Percentiles rank a stretch among this genome's conserved stretches.
These are phyloP conservation scores for Lophura swinhoii DNA, from an alignment of 2,797 vertebrate genomes.

Conservation along the genomic window DNA sequence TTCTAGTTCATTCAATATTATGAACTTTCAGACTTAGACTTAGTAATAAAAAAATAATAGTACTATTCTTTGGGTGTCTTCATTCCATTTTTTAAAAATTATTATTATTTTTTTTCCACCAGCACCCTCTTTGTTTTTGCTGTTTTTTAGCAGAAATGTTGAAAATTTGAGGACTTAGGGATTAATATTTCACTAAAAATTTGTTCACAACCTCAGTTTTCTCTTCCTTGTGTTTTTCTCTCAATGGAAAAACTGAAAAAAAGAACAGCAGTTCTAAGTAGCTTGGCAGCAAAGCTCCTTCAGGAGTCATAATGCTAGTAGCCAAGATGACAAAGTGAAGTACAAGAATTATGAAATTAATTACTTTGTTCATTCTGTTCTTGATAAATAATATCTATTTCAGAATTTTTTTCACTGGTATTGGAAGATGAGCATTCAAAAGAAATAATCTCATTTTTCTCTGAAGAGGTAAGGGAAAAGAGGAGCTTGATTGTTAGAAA, in stretches of 20 bases:
- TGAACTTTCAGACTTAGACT: not conserved
- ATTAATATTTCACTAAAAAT: not conserved
- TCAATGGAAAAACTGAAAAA: not conserved
- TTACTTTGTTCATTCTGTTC: not conserved
- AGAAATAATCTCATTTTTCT: not conserved
- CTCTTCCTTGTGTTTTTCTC: not conserved
- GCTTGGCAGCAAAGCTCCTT: not conserved
- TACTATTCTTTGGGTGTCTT: not conserved
- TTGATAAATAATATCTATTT: not conserved
- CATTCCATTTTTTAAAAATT: not conserved
- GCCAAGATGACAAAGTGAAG: not conserved
- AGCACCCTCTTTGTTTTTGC: not conserved
- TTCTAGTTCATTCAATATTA: not conserved
- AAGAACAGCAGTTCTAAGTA: not conserved
- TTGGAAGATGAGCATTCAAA: not conserved
- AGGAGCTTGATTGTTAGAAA: not conserved
- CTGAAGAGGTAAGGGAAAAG: not conserved
- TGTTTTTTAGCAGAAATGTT: not conserved
- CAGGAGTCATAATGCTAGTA: not conserved
- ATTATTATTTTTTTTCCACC: not conserved
- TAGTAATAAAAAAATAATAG: not conserved
- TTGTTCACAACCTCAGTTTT: not conserved
- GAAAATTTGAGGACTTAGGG: not conserved
- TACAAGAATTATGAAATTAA: constrained; percentile 30
- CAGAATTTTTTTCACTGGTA: not conserved